These are phyloP conservation scores for Oscheius sp. DNA, from an alignment of 2,888 invertebrate species.

Conservation along the genomic window DNA sequence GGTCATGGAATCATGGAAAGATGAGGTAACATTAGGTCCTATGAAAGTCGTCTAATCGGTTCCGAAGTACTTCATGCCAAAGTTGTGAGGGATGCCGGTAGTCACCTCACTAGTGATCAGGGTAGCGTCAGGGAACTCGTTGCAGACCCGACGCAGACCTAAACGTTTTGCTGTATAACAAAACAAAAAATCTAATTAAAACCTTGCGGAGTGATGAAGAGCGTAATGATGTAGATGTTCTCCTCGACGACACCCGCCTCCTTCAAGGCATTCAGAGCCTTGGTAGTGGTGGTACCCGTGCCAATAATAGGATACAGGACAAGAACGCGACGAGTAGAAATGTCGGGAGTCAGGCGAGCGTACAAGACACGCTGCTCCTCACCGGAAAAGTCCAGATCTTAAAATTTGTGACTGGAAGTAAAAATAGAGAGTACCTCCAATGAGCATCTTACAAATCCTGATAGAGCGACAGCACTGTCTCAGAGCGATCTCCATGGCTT, in stretches of 20 bases:
- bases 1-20: background rate
- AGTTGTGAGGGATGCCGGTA: conserved; percentile 94
- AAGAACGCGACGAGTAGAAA: conserved; percentile 86
- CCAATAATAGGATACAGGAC: conserved; percentile 98
- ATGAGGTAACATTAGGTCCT: background rate
- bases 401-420: background rate
- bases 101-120: conserved; percentile 95
- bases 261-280: conserved; percentile 91
- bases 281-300: conserved; percentile 93
- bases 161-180: background rate
- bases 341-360: conserved; percentile 94
- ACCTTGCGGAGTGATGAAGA: conserved; percentile 88
- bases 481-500: conserved; percentile 88
- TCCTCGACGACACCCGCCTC: conserved; percentile 93
- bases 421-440: conserved; percentile 77
- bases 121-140: conserved; percentile 80
- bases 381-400: conserved; percentile 37
- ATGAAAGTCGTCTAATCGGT: conserved; percentile 81
- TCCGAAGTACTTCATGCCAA: conserved; percentile 97
- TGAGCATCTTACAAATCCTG: conserved; percentile 95
- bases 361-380: conserved; percentile 95
- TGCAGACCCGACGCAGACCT: conserved; percentile 67
- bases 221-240: conserved; percentile 93
- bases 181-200: too few species aligned
- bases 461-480: conserved; percentile 98